phyloP scores from a whole-genome alignment of 2,797 vertebrate species.

The Tachyglossus aculeatus region DNA sequence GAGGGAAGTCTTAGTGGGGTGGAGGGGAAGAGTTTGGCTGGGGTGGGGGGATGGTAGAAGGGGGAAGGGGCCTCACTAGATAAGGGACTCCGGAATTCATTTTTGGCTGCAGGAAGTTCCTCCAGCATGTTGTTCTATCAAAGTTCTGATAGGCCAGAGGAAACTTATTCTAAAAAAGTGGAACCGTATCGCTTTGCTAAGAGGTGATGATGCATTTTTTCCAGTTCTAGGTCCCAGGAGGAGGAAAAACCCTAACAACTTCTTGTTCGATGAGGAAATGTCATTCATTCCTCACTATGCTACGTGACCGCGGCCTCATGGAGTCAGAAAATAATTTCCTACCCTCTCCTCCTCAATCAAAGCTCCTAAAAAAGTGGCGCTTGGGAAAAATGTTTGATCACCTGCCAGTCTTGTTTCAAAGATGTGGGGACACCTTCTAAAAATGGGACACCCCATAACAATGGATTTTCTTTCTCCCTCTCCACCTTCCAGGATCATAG shows the following conservation, averaged over 20 bases:
- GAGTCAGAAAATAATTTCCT: slow-evolving; percentile 4
- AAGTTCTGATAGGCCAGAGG: neutral
- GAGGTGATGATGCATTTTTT: neutral
- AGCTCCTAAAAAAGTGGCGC: neutral
- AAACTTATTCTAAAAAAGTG: neutral
- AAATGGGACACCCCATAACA: neutral
- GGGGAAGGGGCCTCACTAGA: slow-evolving; percentile 22
- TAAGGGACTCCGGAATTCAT: slow-evolving; percentile 19
- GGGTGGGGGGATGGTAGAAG: neutral
- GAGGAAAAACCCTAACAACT: slow-evolving; percentile 9
- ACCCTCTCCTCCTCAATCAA: neutral
- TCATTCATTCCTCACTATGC: neutral
- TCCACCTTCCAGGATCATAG: too few relatives aligned
- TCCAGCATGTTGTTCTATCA: neutral
- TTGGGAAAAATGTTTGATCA: neutral
- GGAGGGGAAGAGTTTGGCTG: too few relatives aligned
- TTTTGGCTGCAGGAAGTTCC: slow-evolving; percentile 47
- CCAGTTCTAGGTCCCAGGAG: slow-evolving; percentile 12
- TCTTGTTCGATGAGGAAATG: slow-evolving; percentile 32
- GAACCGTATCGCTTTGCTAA: neutral
- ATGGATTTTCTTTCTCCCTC: too few relatives aligned
- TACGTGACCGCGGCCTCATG: neutral
- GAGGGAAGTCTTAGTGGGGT: slow-evolving; percentile 58
- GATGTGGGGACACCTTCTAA: neutral
- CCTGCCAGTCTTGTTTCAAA: neutral